Evolutionary conservation across 1,140 invertebrate genomes (phyloP).

Genomic region (Riptortus pedestris): DNA sequence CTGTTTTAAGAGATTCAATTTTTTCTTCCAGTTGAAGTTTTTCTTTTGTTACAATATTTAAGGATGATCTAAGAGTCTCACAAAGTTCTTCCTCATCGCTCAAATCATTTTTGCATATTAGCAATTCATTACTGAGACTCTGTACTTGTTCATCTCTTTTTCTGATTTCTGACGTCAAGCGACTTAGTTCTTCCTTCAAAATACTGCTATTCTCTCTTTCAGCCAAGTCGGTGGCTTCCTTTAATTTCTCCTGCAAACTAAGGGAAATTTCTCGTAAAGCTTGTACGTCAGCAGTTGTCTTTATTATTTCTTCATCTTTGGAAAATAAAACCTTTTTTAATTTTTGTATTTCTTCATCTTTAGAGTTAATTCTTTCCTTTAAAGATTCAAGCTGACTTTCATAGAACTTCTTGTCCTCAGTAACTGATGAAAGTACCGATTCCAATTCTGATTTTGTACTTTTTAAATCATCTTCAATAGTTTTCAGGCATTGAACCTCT

Average conservation of each 20-base stretch:
- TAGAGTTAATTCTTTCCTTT: constrained; percentile 37
- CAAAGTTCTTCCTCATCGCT: constrained; percentile 7
- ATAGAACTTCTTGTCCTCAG: constrained; percentile 47
- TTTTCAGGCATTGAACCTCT: constrained; percentile 44
- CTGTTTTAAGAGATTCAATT: not conserved
- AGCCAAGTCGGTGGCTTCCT: constrained; percentile 27
- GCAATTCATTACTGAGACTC: constrained; percentile 30
- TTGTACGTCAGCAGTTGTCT: constrained; percentile 25
- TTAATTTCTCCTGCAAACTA: constrained; percentile 28
- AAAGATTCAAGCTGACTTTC: constrained; percentile 45
- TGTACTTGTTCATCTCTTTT: constrained; percentile 24
- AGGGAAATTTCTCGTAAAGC: constrained; percentile 25
- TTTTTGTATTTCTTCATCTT: constrained; percentile 44
- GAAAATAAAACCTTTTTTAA: constrained; percentile 46
- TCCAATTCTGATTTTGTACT: constrained; percentile 43
- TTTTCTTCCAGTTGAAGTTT: constrained; percentile 2
- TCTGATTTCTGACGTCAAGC: constrained; percentile 22
- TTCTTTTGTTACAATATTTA: not conserved
- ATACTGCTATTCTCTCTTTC: constrained; percentile 6
- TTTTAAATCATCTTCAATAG: constrained; percentile 45
- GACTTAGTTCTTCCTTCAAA: constrained; percentile 22
- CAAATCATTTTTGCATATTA: constrained; percentile 20
- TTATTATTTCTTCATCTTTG: constrained; percentile 43
- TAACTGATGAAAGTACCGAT: constrained; percentile 43
- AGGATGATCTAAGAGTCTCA: not conserved